Conservation (phyloP, 2,797 vertebrate species). For the Mormyrus hasselquistii region DNA sequence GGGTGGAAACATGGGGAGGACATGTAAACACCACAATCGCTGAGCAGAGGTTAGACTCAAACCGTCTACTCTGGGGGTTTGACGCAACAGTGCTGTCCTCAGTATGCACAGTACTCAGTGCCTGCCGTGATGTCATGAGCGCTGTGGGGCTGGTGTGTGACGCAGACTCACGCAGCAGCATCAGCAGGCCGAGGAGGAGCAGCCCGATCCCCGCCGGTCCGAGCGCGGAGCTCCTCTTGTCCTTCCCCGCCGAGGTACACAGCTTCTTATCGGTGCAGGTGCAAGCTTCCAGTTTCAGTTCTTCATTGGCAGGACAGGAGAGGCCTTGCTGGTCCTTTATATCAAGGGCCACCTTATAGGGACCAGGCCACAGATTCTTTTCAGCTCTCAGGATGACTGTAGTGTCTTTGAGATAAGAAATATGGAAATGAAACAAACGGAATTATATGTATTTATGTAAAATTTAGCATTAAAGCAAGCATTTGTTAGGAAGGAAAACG, state of each 20-base stretch:
- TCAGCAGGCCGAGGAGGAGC: constrained; percentile 40
- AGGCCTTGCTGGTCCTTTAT: constrained; percentile 54
- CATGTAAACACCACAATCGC: background rate
- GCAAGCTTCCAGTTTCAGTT: constrained; percentile 55
- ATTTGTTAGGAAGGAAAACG: background rate
- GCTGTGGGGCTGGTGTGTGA: background rate
- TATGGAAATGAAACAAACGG: background rate
- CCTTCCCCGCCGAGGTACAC: constrained; percentile 20
- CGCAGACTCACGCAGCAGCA: constrained; percentile 56
- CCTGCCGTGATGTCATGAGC: background rate
- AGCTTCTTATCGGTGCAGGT: constrained; percentile 39
- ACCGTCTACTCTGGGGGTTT: background rate
- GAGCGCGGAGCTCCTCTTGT: constrained; percentile 23
- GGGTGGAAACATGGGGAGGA: background rate
- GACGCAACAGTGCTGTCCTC: background rate
- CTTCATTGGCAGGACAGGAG: constrained; percentile 46
- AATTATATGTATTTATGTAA: background rate
- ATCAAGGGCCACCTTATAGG: constrained; percentile 50
- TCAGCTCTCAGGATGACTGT: constrained; percentile 46
- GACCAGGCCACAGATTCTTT: constrained; percentile 52
- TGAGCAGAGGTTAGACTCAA: background rate
- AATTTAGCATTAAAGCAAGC: background rate
- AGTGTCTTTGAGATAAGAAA: constrained; percentile 45
- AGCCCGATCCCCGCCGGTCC: constrained; percentile 46
- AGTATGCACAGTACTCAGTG: background rate